Conservation (phyloP, 2,888 invertebrate genomes). For the Coecobrya sp. region DNA sequence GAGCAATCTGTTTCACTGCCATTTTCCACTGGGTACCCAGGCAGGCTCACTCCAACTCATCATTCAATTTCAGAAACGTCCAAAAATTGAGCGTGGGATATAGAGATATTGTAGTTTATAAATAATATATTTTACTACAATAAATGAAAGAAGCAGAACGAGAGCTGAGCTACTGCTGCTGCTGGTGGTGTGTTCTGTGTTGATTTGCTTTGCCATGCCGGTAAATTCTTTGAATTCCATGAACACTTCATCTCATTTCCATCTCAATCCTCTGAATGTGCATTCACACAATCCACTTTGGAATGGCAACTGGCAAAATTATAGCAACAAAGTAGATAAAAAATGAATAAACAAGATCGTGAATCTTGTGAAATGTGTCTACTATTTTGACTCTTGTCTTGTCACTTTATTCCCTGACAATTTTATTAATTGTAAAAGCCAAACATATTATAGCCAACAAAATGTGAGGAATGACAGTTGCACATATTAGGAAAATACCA, state of each 20-base stretch:
- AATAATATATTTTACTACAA: background rate
- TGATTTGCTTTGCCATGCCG: background rate
- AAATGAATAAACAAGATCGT: background rate
- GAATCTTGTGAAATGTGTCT: background rate
- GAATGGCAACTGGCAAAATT: background rate
- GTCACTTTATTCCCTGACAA: slow-evolving; percentile 29
- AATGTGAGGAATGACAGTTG: background rate
- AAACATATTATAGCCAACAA: slow-evolving; percentile 7
- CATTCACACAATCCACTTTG: background rate
- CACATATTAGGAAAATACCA: background rate
- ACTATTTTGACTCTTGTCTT: background rate
- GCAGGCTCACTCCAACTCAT: background rate
- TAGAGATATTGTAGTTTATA: background rate
- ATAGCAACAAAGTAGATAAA: background rate
- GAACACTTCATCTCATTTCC: background rate
- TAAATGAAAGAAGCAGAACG: background rate
- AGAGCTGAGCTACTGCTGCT: too few species aligned
- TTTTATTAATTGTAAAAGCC: slow-evolving; percentile 34
- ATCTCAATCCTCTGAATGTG: background rate
- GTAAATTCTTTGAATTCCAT: background rate
- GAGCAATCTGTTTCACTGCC: background rate
- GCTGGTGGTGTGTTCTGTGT: background rate
- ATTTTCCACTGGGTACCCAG: background rate
- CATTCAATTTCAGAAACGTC: background rate
- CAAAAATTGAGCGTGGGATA: background rate